Conservation (phyloP, 2,888 invertebrate species). For the Cistogaster globosa region DNA sequence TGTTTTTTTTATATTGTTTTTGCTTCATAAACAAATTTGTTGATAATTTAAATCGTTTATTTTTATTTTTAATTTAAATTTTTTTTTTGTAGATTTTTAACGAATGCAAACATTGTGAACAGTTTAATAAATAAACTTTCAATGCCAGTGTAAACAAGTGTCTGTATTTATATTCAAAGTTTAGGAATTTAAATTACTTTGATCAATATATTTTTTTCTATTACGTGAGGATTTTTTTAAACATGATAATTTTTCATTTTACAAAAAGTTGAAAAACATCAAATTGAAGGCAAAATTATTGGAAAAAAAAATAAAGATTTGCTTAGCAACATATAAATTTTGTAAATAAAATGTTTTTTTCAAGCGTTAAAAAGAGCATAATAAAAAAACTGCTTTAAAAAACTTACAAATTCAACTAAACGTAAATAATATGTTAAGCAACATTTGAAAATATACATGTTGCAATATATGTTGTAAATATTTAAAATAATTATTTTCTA, state of each 20-base stretch:
- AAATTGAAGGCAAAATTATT: not conserved
- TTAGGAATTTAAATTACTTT: slow-evolving; percentile 27
- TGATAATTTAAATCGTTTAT: slow-evolving; percentile 2
- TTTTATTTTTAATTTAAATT: no score
- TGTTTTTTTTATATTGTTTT: not conserved
- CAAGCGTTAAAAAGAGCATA: no score
- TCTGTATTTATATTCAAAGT: slow-evolving; percentile 4
- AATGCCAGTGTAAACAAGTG: slow-evolving; percentile 45
- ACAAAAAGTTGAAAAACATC: not conserved
- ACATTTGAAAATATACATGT: no score
- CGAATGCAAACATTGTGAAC: slow-evolving; percentile 4
- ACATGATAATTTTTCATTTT: not conserved
- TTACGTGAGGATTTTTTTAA: slow-evolving; percentile 50
- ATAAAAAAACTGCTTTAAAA: no score
- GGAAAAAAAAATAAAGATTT: not conserved
- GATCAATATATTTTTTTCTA: slow-evolving; percentile 20
- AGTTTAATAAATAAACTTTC: slow-evolving; percentile 49
- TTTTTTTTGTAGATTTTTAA: not conserved
- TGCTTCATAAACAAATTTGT: slow-evolving; percentile 6
- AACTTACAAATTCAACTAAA: no score
- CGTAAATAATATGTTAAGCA: no score
- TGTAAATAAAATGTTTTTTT: no score
- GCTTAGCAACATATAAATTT: slow-evolving; percentile 14
- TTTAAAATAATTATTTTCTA: no score
- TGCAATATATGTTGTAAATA: no score